Evolutionary conservation across 2,888 invertebrate genomes (phyloP).

Genomic region (Zhengitettix transpicula): DNA sequence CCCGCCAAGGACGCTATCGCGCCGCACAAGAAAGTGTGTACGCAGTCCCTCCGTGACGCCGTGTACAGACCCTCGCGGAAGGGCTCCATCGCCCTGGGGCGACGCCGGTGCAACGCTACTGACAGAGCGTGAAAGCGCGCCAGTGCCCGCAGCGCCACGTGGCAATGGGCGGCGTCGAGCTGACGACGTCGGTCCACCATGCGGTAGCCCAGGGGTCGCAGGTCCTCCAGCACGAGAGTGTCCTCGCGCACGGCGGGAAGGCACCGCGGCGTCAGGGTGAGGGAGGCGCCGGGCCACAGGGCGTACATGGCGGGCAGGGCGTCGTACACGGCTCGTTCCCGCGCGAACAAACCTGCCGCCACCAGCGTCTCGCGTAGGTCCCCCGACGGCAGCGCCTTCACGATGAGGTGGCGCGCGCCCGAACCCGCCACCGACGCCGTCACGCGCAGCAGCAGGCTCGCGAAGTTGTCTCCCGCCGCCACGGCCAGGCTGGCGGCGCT

Average conservation of each 20-base stretch:
- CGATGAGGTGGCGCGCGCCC: neutral
- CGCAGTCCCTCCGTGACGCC: neutral
- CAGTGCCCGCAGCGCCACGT: conserved; percentile 2
- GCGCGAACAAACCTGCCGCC: conserved; percentile 3
- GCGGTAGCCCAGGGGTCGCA: neutral
- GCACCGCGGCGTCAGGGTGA: neutral
- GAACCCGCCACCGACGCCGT: neutral
- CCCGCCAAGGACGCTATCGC: neutral
- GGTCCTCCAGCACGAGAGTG: conserved; percentile 8
- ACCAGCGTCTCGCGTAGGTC: neutral
- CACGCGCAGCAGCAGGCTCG: neutral
- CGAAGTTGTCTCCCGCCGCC: neutral
- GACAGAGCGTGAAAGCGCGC: conserved; percentile 6
- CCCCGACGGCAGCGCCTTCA: neutral
- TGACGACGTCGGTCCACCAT: conserved; percentile 1
- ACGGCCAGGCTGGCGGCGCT: no score
- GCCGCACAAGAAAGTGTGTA: neutral
- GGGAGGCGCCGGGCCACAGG: neutral
- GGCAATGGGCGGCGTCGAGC: conserved; percentile 4
- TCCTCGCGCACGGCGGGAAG: neutral
- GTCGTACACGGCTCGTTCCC: conserved; percentile 5
- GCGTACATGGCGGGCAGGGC: neutral
- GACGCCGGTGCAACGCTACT: neutral
- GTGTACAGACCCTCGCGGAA: neutral
- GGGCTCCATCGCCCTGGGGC: neutral